Evolutionary conservation across 2,888 invertebrate genomes (phyloP).

Genomic region (Xylocampa areola): DNA sequence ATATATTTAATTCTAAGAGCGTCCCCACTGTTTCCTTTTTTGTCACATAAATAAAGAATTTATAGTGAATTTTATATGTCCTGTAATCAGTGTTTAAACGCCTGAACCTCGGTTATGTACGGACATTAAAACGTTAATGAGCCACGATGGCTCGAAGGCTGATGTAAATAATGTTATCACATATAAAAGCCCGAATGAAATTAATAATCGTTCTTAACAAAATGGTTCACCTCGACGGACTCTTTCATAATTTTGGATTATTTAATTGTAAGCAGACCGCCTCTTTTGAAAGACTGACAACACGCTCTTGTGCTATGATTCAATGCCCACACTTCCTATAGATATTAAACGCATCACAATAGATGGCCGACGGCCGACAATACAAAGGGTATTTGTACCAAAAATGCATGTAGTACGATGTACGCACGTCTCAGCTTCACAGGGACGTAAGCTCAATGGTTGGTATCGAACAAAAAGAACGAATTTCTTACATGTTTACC

Average conservation of each 20-base stretch:
- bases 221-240: conserved; percentile 60
- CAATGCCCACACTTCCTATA: conserved; percentile 74
- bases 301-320: conserved; percentile 65
- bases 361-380: conserved; percentile 72
- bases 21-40: conserved; percentile 85
- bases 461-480: conserved; percentile 76
- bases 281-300: conserved; percentile 72
- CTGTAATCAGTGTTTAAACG: conserved; percentile 78
- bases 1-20: conserved; percentile 88
- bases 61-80: conserved; percentile 80
- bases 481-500: conserved; percentile 81
- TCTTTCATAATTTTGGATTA: conserved; percentile 58
- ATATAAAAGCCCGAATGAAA: conserved; percentile 62
- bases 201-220: conserved; percentile 59
- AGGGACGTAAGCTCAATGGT: conserved; percentile 72
- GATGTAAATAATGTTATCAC: conserved; percentile 71
- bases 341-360: conserved; percentile 78
- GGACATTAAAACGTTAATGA: conserved; percentile 74
- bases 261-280: conserved; percentile 71
- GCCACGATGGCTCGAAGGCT: conserved; percentile 65
- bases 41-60: conserved; percentile 83
- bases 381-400: conserved; percentile 74
- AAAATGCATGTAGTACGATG: conserved; percentile 64
- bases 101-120: conserved; percentile 65
- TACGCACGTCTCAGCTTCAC: conserved; percentile 65